Base-by-base conservation (phyloP, 2,888 invertebrate genomes). In the Flabesymbios commensalis region DNA sequence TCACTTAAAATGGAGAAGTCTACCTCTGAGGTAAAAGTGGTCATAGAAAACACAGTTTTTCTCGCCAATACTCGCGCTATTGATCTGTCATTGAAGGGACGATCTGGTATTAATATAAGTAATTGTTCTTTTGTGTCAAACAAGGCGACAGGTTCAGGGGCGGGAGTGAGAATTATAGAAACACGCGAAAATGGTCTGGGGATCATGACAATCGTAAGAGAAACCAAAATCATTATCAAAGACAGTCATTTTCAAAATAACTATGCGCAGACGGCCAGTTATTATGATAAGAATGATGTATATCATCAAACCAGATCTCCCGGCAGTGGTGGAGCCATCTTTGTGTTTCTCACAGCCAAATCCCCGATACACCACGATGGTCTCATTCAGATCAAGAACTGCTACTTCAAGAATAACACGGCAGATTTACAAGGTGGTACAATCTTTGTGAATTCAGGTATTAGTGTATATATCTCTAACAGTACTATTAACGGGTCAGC, bases 401-500 rank as follows among this genome's bases (percentile, higher is more conserved):
- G 48, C 22, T 33, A 14, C 2, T 65, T 65, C 42, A n/a, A 24
- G 10, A 51, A 55, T 41, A 65, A 65, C 54, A 53, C 62, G 17
- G 63, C 63, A n/a, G 51, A 33, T 28, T 47, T 53, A 29, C 51
- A 62, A 14, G 65, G 65, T 17, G 65, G 65, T 14, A 64, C 60
- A 24, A 39, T 65, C 24, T 65, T 48, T 24, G 43, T 61, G 3
- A 61, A 26, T 33, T 29, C 57, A 14, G 49, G 51, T 17, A 51
- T 61, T n/a, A 41, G 51, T 28, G 42, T 52, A 10, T 17, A 10
- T 0, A 51, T 61, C 2, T 24, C n/a, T 4, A 22, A 33, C n/a
- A 22, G 26, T 36, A 31, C 10, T 2, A 26, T 61, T 24, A 2
- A 39, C 3, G 58, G 58, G 28, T 31, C 57, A 7, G 7, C 10